Percentiles rank a stretch among this genome's conserved stretches.
phyloP scores from a whole-genome alignment of 92 coral and sea anemone genomes.

The Muricea muricata region DNA sequence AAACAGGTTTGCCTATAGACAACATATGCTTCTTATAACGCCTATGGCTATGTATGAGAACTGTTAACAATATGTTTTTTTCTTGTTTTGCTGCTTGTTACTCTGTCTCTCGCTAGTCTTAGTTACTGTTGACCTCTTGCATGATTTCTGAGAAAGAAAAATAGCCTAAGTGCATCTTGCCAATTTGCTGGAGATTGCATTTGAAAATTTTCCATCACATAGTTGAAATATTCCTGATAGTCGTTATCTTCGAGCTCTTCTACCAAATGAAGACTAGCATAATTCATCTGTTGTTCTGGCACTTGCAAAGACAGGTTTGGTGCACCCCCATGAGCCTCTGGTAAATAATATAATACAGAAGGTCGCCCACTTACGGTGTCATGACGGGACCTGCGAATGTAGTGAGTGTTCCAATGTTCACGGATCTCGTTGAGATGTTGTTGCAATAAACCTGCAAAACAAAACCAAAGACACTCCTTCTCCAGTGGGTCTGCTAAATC shows the following conservation, averaged over 20 bases:
- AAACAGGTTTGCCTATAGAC: too few species aligned
- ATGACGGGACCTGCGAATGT: constrained; percentile 48
- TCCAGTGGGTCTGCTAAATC: constrained; percentile 43
- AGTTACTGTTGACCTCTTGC: neutral
- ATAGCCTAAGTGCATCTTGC: constrained; percentile 1
- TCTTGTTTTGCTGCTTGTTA: too few species aligned
- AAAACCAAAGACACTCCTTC: constrained; percentile 58
- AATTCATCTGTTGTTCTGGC: constrained; percentile 45
- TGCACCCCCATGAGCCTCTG: constrained; percentile 39
- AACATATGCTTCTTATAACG: too few species aligned
- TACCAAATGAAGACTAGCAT: constrained; percentile 44
- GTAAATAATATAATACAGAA: constrained; percentile 43
- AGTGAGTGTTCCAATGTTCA: constrained; percentile 49
- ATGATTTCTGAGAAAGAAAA: too few species aligned
- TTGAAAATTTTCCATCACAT: neutral
- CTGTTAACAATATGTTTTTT: too few species aligned
- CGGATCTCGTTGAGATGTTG: constrained; percentile 19
- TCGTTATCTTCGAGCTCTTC: neutral
- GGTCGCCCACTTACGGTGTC: constrained; percentile 58
- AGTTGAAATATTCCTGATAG: neutral
- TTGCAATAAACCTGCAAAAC: constrained; percentile 49
- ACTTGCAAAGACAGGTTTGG: constrained; percentile 29
- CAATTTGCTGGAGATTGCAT: neutral
- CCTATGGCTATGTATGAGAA: too few species aligned
- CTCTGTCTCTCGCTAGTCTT: too few species aligned